A percentile compares a stretch with the other conserved stretches of the same genome.
phyloP scores from a whole-genome alignment of 2,888 invertebrate genomes.

The Eupeodes luniger region DNA sequence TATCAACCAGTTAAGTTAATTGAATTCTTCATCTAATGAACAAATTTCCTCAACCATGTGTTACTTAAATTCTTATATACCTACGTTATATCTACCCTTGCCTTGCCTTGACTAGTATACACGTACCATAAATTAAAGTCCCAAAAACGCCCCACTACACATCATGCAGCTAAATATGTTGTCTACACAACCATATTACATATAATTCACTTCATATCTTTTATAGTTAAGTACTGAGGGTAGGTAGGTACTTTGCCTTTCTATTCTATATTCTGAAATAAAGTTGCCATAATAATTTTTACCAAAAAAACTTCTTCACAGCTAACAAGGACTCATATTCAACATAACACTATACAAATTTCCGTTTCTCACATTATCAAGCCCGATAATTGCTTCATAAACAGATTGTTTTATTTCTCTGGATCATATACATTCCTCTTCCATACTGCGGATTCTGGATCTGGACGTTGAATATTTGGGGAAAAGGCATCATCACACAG shows the following conservation, averaged over 20 bases:
- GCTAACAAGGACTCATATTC: constrained; percentile 34
- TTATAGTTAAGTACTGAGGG: background rate
- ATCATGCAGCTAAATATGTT: constrained; percentile 7
- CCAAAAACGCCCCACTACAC: constrained; percentile 38
- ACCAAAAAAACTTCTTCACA: constrained; percentile 37
- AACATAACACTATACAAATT: constrained; percentile 44
- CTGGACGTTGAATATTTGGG: background rate
- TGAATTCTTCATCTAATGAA: constrained; percentile 39
- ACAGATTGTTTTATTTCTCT: constrained; percentile 68
- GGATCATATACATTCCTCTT: background rate
- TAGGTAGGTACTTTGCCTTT: background rate
- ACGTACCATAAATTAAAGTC: constrained; percentile 34
- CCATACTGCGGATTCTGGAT: background rate
- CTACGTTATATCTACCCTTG: too few species aligned
- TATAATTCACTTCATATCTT: constrained; percentile 35
- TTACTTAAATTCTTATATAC: background rate
- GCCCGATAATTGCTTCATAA: constrained; percentile 70
- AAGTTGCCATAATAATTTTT: constrained; percentile 40
- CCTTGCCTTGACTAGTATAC: background rate
- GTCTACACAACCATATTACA: background rate
- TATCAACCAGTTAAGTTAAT: constrained; percentile 38
- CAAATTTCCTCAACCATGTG: constrained; percentile 24
- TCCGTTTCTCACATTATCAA: constrained; percentile 58
- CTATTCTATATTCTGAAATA: background rate
- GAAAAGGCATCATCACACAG: background rate